Base-by-base conservation (phyloP, 2,113 vertebrate species). In the Tyrannus savana region DNA sequence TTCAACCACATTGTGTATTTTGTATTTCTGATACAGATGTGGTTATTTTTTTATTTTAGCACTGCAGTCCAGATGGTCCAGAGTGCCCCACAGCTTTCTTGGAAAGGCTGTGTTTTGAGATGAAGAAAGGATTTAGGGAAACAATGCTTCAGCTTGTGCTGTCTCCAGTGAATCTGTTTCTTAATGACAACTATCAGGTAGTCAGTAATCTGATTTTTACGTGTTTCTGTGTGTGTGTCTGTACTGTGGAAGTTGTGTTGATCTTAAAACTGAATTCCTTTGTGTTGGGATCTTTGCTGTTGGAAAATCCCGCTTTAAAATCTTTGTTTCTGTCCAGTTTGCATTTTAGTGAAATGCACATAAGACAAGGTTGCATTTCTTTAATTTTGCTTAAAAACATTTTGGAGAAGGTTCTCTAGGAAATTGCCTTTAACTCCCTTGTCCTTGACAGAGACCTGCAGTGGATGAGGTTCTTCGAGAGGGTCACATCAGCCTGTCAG, bases 101-200 rank as follows among this genome's bases (percentile, higher is more conserved):
- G 97, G 99, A 99, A 97, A 98, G 99, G 27, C 94, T 99, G 6
- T 99, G 99, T 81, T 99, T 99, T 63, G 99, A 99, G 97, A 99
- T 99, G 99, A 99, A 99, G 94, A 99, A 99, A 94, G 98, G 99
- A 56, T 99, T 99, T 97, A 98, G 98, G 89, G 99, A 99, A 97
- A 99, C 99, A 12, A 98, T 99, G 98, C 98, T 99, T 69, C 99
- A 99, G 47, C 98, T 99, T 83, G 98, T 99, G 27, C 96, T 99
- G 35, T 99, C 99, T 42, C 99, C 99, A 49, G 76, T 99, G 77
- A 99, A 99, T 95, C 97, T 99, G 77, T 99, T 99, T 92, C 84
- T 99, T 96, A 99, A 98, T 82, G 99, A 99, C 96, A 99, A 97
- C 97, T 99, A 99, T 81, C 99, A 99, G 99, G 99, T 99, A 97